Evolutionary conservation across 2,888 invertebrate genomes (phyloP).

Genomic region (Caenorhabditis auriculariae): DNA sequence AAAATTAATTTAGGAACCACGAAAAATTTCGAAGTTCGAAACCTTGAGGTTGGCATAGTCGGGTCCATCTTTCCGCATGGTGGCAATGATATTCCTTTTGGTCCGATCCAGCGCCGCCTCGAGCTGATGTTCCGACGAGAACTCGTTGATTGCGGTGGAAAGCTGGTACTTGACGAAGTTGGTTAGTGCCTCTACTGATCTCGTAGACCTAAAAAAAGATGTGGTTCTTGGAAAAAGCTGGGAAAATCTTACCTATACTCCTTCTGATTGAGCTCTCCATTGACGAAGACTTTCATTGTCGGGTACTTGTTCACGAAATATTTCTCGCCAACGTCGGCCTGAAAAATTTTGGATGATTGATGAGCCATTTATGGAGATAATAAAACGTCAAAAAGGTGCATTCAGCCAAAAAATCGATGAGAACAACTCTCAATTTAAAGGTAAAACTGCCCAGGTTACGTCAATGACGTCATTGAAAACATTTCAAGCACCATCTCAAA

Average conservation of each 20-base stretch:
- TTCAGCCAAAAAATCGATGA: too few species aligned
- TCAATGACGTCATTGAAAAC: not conserved
- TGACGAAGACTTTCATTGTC: constrained; percentile 83
- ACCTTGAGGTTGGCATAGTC: constrained; percentile 47
- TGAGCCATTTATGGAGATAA: too few species aligned
- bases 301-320: constrained; percentile 98
- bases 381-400: too few species aligned
- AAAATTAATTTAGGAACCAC: too few species aligned
- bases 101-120: constrained; percentile 44
- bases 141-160: constrained; percentile 81
- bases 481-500: too few species aligned
- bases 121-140: constrained; percentile 66
- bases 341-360: constrained; percentile 5
- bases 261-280: constrained; percentile 66
- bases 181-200: constrained; percentile 86
- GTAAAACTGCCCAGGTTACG: too few species aligned
- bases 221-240: not conserved
- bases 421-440: too few species aligned
- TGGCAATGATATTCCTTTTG: constrained; percentile 58
- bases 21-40: too few species aligned
- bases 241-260: constrained; percentile 64
- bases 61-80: constrained; percentile 42
- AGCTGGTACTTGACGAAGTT: constrained; percentile 86
- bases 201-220: constrained; percentile 58
- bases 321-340: constrained; percentile 77